These are phyloP conservation scores for Urocyon cinereoargenteus DNA, from an alignment of 2,797 vertebrate species.

Conservation along the genomic window DNA sequence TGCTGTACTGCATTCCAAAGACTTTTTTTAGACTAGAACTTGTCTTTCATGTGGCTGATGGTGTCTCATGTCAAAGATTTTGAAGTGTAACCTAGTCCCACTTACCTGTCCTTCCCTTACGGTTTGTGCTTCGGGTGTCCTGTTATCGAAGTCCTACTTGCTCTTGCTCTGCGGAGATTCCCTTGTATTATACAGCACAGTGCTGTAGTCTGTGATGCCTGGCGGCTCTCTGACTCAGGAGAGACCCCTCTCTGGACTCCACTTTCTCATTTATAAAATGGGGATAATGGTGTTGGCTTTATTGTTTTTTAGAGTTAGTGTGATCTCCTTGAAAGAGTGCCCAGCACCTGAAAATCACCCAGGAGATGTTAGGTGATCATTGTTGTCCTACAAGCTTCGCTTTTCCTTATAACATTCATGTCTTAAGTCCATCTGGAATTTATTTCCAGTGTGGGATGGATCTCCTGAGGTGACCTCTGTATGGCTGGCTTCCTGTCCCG, in stretches of 20 bases:
- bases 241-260: not conserved
- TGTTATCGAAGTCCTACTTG: not conserved
- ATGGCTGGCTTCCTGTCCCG: accelerated
- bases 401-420: not conserved
- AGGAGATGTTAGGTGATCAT: not conserved
- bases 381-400: not conserved
- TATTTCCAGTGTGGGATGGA: not conserved
- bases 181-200: accelerated
- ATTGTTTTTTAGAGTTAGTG: not conserved
- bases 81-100: not conserved
- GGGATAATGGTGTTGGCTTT: not conserved
- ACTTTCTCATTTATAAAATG: not conserved
- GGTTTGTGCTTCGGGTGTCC: too few relatives aligned
- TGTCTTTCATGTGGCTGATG: not conserved
- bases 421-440: not conserved
- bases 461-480: not conserved
- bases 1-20: not conserved
- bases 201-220: accelerated
- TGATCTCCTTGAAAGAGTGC: not conserved
- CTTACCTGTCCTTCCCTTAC: not conserved
- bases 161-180: not conserved
- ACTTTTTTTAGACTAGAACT: not conserved
- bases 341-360: not conserved
- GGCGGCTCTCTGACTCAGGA: not conserved
- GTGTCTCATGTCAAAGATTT: not conserved